Base-by-base conservation (phyloP, 2,888 invertebrate species). In the Plagiodera versicolora region DNA sequence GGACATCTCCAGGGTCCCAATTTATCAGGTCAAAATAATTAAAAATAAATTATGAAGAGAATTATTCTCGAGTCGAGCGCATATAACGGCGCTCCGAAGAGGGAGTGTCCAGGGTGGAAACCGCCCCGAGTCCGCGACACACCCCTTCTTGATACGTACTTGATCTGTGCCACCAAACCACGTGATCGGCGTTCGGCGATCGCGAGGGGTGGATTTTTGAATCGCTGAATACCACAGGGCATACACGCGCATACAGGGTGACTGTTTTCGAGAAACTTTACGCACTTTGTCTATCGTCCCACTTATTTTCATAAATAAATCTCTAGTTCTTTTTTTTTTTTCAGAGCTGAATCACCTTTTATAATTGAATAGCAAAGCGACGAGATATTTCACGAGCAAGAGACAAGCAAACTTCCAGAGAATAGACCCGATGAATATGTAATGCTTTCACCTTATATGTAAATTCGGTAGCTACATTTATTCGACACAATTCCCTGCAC, bases 371-470 rank as follows among this genome's bases (percentile, higher is more conserved):
- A 8, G 14, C 14, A 10, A 11, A 39, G 3, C 39, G 14, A 39
- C 39, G 1, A 39, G 39, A 51, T 19, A 35, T 51, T 58, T 58
- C 46, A 16, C 46, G 35, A n/a, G 28, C 10, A 14, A 39, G 14
- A 11, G 71, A 67, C 70, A 67, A 72, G 71, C 72, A 59, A 66
- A 68, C 52, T 61, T 67, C 65, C 68, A 65, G 60, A 59, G 65
- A 60, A 67, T 65, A 69, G 67, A 69, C 67, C 70, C 73, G 72
- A 75, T 76, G 75, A 76, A 75, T 76, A 75, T 70, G 64, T 75
- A 75, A 75, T 76, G 73, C 62, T 52, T 48, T 64, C 68, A 68
- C 67, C 68, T 69, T 71, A 66, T 68, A 72, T 73, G 72, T 67
- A 71, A 71, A 73, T 72, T 51, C 20, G 54, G 30, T 58, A 32